These are phyloP conservation scores for Oplegnathus fasciatus DNA, from an alignment of 2,113 vertebrate species.

Conservation along the genomic window DNA sequence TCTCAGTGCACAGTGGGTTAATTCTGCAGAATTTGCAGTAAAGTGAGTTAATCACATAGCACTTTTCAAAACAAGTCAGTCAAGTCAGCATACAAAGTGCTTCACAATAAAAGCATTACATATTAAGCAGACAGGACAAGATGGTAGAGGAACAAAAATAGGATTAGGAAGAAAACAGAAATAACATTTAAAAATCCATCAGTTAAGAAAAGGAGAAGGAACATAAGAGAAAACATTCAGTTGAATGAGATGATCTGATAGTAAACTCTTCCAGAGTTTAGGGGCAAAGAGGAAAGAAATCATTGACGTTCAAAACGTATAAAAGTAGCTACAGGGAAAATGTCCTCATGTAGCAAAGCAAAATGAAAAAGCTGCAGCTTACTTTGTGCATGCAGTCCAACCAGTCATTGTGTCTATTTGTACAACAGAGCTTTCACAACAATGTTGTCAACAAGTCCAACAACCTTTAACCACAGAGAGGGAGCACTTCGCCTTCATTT, in stretches of 20 bases:
- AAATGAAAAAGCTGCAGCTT: background rate
- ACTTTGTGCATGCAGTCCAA: background rate
- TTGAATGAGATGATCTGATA: background rate
- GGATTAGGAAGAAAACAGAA: background rate
- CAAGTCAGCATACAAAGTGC: background rate
- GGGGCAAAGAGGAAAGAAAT: background rate
- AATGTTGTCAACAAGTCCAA: background rate
- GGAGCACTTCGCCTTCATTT: background rate
- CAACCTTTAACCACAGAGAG: background rate
- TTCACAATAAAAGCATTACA: background rate
- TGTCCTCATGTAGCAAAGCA: background rate
- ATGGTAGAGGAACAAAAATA: background rate
- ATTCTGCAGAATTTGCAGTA: background rate
- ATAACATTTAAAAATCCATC: background rate
- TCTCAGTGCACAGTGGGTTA: background rate
- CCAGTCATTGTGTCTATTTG: background rate
- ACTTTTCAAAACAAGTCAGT: background rate
- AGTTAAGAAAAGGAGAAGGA: background rate
- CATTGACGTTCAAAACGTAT: background rate
- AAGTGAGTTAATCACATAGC: background rate
- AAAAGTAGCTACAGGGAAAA: background rate
- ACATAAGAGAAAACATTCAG: background rate
- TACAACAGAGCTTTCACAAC: background rate
- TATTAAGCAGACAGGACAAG: background rate
- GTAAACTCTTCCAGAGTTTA: background rate